Evolutionary conservation across 2,888 invertebrate genomes (phyloP).

Genomic region (Limnephilus marmoratus): DNA sequence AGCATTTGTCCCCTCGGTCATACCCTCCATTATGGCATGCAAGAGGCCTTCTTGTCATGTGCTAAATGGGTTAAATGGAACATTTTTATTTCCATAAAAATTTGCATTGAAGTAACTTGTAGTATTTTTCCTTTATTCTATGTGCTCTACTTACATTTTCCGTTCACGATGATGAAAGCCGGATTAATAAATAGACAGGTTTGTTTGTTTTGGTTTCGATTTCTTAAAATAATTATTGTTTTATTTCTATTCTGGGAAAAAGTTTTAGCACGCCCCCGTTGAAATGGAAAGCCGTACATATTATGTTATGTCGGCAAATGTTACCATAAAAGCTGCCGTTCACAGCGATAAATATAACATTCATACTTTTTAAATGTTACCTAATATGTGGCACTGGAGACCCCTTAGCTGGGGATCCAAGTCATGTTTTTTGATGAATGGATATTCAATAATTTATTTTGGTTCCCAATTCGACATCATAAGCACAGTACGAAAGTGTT

Average conservation of each 20-base stretch:
- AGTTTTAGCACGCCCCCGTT: background rate
- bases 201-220: background rate
- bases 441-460: background rate
- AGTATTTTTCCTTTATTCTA: too few relatives aligned
- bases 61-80: too few relatives aligned
- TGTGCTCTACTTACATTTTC: too few relatives aligned
- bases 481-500: background rate
- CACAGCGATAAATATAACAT: background rate
- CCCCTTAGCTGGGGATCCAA: background rate
- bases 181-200: background rate
- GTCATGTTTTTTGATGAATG: background rate
- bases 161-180: background rate
- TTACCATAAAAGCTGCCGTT: constrained; percentile 2
- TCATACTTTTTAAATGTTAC: background rate
- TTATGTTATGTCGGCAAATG: background rate
- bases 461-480: background rate
- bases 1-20: too few relatives aligned
- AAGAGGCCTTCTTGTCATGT: too few relatives aligned
- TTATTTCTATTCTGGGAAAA: background rate
- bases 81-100: too few relatives aligned
- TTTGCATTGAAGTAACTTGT: too few relatives aligned
- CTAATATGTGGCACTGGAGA: background rate
- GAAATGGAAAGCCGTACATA: background rate
- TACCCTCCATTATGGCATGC: too few relatives aligned
- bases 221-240: background rate